Evolutionary conservation across 2,113 vertebrate species (phyloP), one percentile per base, ranked within the genome.

Genomic region (Aleadryas rufinucha): DNA sequence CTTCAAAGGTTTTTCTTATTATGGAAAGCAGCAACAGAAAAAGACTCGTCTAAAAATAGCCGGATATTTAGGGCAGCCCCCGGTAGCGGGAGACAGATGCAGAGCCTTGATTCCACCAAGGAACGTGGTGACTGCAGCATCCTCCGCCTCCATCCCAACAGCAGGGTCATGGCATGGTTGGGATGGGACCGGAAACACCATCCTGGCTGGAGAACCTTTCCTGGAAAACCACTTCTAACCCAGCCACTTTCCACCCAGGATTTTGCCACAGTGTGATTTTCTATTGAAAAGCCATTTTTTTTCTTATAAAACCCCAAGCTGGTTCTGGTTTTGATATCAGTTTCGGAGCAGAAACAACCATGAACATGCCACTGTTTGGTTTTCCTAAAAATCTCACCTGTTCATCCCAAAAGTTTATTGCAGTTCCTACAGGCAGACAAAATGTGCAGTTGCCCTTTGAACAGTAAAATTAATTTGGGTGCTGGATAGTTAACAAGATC

Each of bases 1-100:
- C 81, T 95, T 96, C 96, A 96, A 96, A 96, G 93, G 69, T 94
- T 95, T 91, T 92, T 89, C 91, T 86, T 92, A 71, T 90, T 96
- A 95, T 91, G 93, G 82, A 95, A 96, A 95, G 84, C 77, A 76
- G 76, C 72, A 33, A 74, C 93, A 93, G 81, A 95, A 89, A 72
- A 89, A 93, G 87, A 49, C 49, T 79, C 1, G 0, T 56, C 95
- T 92, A 96, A 96, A 96, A 96, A 96, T 97, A 96, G 84, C 20
- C 21, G 7, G 89, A 49, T 96, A 96, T 96, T 96, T 91, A 96
- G 81, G 93, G 89, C 94, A 96, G 94, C 65, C 84, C 86, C 61
- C 4, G 16, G 93, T 33, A 94, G 94, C 12, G 44, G 87, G 70
- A 96, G 69, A 47, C 69, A 44, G 93, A 91, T 96, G 53, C 53